Percentiles rank a stretch among this genome's conserved stretches.
Conservation (phyloP, 2,797 vertebrate species). For the Tragelaphus oryx region DNA sequence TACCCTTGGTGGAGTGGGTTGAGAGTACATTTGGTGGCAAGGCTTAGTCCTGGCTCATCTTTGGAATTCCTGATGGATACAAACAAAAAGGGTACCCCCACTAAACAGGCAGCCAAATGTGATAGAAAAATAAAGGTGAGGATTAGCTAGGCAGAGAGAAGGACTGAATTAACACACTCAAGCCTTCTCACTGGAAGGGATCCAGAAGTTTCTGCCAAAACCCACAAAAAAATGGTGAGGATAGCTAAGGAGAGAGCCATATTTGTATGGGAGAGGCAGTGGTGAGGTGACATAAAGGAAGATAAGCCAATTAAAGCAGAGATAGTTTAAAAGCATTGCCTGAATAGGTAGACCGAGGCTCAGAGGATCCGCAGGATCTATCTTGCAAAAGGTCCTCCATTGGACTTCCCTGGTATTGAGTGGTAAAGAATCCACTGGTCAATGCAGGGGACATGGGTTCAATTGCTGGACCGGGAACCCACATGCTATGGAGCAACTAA, state of each 20-base stretch:
- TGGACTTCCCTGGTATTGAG: not conserved
- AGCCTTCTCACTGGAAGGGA: not conserved
- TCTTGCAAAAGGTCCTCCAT: not conserved
- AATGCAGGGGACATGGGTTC: not conserved
- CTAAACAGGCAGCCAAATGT: not conserved
- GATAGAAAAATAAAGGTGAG: not conserved
- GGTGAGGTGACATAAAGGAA: not conserved
- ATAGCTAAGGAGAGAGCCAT: not conserved
- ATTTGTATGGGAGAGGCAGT: not conserved
- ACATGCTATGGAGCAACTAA: not conserved
- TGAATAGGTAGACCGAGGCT: not conserved
- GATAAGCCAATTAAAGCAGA: not conserved
- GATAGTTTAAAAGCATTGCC: not conserved
- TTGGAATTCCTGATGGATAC: not conserved
- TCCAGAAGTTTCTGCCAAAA: not conserved
- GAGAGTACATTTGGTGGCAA: too few relatives aligned
- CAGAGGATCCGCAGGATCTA: rapidly evolving
- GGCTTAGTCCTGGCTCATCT: not conserved
- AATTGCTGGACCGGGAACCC: not conserved
- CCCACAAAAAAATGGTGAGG: not conserved
- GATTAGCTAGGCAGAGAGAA: not conserved
- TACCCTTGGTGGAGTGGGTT: rapidly evolving
- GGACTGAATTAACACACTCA: not conserved
- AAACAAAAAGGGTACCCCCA: rapidly evolving
- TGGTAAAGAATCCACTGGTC: not conserved